Evolutionary conservation across 1,140 invertebrate genomes (phyloP), one percentile per base, ranked within the genome.

Genomic region (Diabrotica virgifera): DNA sequence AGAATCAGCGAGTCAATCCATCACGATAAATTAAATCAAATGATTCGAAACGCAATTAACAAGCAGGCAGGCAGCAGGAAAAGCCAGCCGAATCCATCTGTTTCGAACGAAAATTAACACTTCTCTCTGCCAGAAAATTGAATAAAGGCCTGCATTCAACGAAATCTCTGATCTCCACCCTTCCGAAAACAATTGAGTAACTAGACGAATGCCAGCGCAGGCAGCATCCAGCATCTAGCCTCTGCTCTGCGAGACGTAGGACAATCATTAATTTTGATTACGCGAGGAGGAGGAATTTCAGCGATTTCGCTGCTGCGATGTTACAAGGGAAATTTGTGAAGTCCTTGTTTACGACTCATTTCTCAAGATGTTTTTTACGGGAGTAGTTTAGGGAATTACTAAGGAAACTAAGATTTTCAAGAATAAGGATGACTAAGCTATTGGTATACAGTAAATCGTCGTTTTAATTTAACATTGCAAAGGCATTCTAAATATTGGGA

Each of bases 121-220:
- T 46, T 46, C 40, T 46, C 8, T 46, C 40, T 46, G 8, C 40
- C 40, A 46, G 40, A 46, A 46, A 46, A 46, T 46, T 46, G 40
- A 46, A 46, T 46, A 46, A 46, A 46, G 40, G 40, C n/a, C 40
- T 24, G 40, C 40, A 46, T 8, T 10, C n/a, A 46, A 46, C 40
- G 40, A n/a, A 46, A 46, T 46, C 40, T 46, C 40, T 46, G 40
- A 46, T 46, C 8, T 46, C 8, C n/a, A 46, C 40, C 40, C 40
- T 46, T 46, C n/a, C 40, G n/a, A 46, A 46, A 46, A 46, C 40
- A 46, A 46, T 46, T 46, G 40, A 46, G 40, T 46, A 46, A 46
- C 40, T 46, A 46, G 40, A 46, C 40, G 8, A 46, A 46, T 46
- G 8, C n/a, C 40, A 8, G n/a, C 40, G 0, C 8, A 46, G 6